Evolutionary conservation across 2,888 invertebrate genomes (phyloP).

Genomic region (Spisula subtruncata): DNA sequence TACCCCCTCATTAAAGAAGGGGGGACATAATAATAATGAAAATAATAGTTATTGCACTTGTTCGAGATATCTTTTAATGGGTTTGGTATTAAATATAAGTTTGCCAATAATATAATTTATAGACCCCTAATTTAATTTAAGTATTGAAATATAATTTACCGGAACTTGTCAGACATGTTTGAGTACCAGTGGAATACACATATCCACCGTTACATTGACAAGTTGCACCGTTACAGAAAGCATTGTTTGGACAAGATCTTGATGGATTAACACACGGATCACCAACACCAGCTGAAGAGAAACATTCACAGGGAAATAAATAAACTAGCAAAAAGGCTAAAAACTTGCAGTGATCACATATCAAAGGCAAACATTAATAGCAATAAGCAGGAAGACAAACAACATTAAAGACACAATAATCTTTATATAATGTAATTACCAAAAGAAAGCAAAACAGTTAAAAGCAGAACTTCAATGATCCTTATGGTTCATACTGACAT

Average conservation of each 20-base stretch:
- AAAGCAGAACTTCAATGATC: no score
- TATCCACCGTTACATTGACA: conserved; percentile 52
- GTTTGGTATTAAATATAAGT: no score
- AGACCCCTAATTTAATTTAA: no score
- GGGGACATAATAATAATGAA: no score
- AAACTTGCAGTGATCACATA: not conserved
- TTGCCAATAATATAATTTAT: no score
- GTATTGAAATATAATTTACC: not conserved
- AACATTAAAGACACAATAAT: not conserved
- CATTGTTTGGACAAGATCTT: conserved; percentile 43
- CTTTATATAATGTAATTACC: no score
- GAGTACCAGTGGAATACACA: conserved; percentile 8
- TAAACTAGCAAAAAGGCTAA: not conserved
- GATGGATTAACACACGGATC: conserved; percentile 22
- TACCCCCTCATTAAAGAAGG: no score
- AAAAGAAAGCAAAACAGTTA: not conserved
- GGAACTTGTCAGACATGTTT: conserved; percentile 23
- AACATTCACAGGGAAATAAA: not conserved
- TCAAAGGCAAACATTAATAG: not conserved
- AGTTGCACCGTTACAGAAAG: conserved; percentile 34
- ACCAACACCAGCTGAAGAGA: conserved; percentile 25
- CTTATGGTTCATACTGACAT: no score
- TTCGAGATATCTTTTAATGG: no score
- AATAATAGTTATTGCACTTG: no score
- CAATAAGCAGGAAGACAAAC: no score